Evolutionary conservation across 2,888 invertebrate species (phyloP), one percentile per base, ranked within the genome.

Genomic region (Lepas anatifera): DNA sequence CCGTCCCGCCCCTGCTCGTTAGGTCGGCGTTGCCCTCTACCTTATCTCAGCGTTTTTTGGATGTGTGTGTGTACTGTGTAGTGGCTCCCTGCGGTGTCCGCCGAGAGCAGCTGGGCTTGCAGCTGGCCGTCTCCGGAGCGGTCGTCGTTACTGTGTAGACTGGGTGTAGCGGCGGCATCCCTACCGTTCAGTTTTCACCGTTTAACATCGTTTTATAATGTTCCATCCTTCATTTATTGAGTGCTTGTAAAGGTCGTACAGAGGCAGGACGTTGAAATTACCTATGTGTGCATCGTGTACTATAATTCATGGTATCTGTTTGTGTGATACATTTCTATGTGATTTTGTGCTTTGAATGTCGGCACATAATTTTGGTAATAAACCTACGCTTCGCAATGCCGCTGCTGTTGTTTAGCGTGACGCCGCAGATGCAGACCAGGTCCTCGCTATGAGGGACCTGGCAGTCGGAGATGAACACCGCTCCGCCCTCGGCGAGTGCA

Each of bases 341-440:
- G 58, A 58, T 58, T 58, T 32, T 58, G 58, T 58, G 58, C 58
- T 58, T 58, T 58, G 58, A 58, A 58, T 58, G 58, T 58, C 58
- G 58, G 58, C 58, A 58, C 58, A 58, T 58, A 58, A 58, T 35
- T 58, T 58, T 58, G 58, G 58, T 58, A 58, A 58, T 58, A 58
- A 58, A 58, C 58, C 58, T 58, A 35, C 58, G 58, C 58, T 58
- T 35, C 58, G 58, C 58, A 58, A 32, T 58, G 22, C 25, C 48
- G 4, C 41, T 16, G n/a, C n/a, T n/a, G n/a, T n/a, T n/a, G n/a
- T n/a, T n/a, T n/a, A n/a, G n/a, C n/a, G n/a, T n/a, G n/a, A n/a
- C n/a, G n/a, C n/a, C n/a, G n/a, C n/a, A n/a, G n/a, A n/a, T n/a
- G n/a, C n/a, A n/a, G n/a, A n/a, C n/a, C n/a, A n/a, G n/a, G n/a